These are phyloP conservation scores for Achlya flavicornis DNA, from an alignment of 2,888 invertebrate genomes.

Conservation along the genomic window DNA sequence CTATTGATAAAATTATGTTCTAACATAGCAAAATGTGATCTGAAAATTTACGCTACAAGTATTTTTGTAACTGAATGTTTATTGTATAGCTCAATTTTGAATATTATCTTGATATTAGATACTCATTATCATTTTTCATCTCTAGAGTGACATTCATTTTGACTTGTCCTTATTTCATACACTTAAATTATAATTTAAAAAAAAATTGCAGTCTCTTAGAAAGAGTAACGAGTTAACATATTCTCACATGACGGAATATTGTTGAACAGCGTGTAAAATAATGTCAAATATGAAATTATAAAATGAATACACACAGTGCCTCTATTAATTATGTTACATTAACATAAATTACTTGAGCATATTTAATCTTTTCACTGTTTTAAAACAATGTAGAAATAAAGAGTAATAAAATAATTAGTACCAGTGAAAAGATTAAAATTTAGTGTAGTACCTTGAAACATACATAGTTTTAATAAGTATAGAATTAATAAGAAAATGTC, in stretches of 20 bases:
- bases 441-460: constrained; percentile 74
- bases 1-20: constrained; percentile 40
- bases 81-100: constrained; percentile 80
- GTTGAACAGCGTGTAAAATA: constrained; percentile 66
- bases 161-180: constrained; percentile 2
- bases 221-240: neutral
- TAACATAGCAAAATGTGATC: constrained; percentile 75
- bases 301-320: constrained; percentile 84
- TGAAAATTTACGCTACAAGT: constrained; percentile 79
- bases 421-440: constrained; percentile 75
- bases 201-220: too few species aligned
- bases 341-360: constrained; percentile 82
- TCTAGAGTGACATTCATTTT: constrained; percentile 19
- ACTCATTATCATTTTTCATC: constrained; percentile 18
- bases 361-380: constrained; percentile 75
- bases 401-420: constrained; percentile 29
- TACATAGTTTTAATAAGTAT: constrained; percentile 66
- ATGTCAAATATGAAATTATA: constrained; percentile 70
- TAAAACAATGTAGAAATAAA: constrained; percentile 27
- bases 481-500: constrained; percentile 65
- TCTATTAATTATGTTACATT: constrained; percentile 84
- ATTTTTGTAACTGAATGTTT: constrained; percentile 81
- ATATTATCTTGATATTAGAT: constrained; percentile 45
- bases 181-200: neutral
- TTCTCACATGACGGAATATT: constrained; percentile 34